Percentiles rank a stretch among this genome's conserved stretches.
Evolutionary conservation across 1,140 invertebrate species (phyloP).

Genomic region (Euglossa dilemma): DNA sequence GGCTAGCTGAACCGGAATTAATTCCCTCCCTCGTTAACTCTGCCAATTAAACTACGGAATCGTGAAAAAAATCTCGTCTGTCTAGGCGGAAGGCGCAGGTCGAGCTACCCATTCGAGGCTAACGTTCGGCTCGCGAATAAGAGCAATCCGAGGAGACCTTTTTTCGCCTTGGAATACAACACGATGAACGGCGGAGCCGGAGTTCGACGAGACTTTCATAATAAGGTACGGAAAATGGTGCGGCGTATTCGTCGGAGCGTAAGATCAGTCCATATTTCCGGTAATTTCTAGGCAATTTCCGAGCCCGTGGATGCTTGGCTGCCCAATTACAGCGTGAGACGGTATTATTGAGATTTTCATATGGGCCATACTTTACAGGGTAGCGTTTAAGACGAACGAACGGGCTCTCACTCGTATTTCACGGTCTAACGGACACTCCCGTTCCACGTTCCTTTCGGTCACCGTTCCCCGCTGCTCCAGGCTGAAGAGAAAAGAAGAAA

Average conservation of each 20-base stretch:
- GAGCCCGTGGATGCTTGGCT: slow-evolving; percentile 39
- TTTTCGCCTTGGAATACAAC: neutral
- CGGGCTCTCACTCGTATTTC: slow-evolving; percentile 11
- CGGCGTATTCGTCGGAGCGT: slow-evolving; percentile 28
- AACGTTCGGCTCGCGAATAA: neutral
- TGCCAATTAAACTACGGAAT: no score
- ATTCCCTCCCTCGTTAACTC: no score
- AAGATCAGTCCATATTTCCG: slow-evolving; percentile 53
- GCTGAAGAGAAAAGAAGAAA: neutral
- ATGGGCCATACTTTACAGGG: slow-evolving; percentile 21
- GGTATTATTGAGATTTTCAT: slow-evolving; percentile 61
- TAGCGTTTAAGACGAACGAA: slow-evolving; percentile 27
- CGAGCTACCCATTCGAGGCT: no score
- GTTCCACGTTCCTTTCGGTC: neutral
- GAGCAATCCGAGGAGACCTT: neutral
- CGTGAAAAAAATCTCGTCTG: no score
- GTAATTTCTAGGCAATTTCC: slow-evolving; percentile 55
- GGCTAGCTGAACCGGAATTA: neutral
- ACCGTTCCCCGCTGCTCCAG: neutral
- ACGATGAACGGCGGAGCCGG: neutral
- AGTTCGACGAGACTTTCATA: slow-evolving; percentile 32
- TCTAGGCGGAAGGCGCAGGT: neutral
- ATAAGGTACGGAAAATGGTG: slow-evolving; percentile 32
- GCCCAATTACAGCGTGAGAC: slow-evolving; percentile 46
- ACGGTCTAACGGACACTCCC: slow-evolving; percentile 34